Base-by-base conservation (phyloP, 2,888 invertebrate species). In the Euplagia quadripunctaria region DNA sequence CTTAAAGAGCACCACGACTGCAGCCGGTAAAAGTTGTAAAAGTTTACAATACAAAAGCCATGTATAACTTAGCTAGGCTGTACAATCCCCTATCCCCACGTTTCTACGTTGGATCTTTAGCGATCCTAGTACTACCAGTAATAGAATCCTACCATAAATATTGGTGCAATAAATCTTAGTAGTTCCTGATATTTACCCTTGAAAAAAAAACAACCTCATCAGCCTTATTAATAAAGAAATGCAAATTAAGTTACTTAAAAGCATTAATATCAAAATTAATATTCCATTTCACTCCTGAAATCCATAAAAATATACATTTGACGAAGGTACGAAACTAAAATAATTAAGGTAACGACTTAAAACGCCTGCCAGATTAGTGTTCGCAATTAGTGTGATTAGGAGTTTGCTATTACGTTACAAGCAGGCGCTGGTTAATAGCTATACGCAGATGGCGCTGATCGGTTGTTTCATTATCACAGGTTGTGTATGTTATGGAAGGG, bases 321-420 rank as follows among this genome's bases (percentile, higher is more conserved):
- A 64, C 70, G 20, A 31, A 70, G 43, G 42, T 52, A 68, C 65
- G 41, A 43, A 70, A 73, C 70, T 70, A 67, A 61, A 85, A 85
- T 78, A 51, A 76, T 79, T 77, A 77, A 73, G 76, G 75, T 81
- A 83, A 85, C 77, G 80, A 85, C 72, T 75, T 74, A 69, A 75
- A 84, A 73, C 87, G 90, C 87, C 87, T 88, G 86, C 81, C 81
- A 81, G 86, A 85, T 88, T 86, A 85, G 88, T 86, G 86, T 81
- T 79, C 84, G 89, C 89, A 89, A 89, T 90, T 89, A 89, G 86
- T 83, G 84, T 82, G 86, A 88, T 89, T 88, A 85, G 82, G 86
- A 89, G 84, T 87, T 89, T 86, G 90, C 88, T 86, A 81, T 86
- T 79, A 86, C 82, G 82, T 83, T 83, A 75, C 78, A 76, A 85